Base-by-base conservation (phyloP, 1,140 invertebrate species). In the Dolichoris vasculosae region DNA sequence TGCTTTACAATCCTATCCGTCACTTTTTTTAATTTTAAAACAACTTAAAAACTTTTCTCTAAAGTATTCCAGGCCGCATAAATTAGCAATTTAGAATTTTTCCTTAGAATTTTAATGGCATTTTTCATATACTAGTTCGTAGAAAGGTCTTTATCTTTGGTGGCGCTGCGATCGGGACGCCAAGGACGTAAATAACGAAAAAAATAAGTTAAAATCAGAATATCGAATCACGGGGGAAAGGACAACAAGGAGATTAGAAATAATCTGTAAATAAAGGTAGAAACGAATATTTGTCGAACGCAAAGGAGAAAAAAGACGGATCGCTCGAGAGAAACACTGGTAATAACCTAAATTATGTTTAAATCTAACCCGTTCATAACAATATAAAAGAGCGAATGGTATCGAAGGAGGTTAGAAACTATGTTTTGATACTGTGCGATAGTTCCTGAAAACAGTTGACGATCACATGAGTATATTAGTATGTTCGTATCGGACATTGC, bases 81-180 rank as follows among this genome's bases (percentile, higher is more conserved):
- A 82, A 82, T 82, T 82, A 82, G 30, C 80, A 69, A 20, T 82
- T 82, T 48, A 35, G 46, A 30, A 71, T 38, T 82, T 82, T 82
- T 71, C 43, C 30, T 55, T 30, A 35, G 63, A 67, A 32, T 26
- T 46, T 48, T 35, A 46, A 40, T 48, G 43, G 78, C 26, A 71
- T 82, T 82, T 71, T 82, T 82, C 67, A 67, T 71, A 71, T 55
- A 71, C 4, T 38, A 38, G 15, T 35, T n/a, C 77, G 11, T 20
- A 15, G 63, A 69, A 38, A 35, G 38, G 63, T n/a, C 59, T n/a
- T 40, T 8, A 30, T n/a, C n/a, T n/a, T n/a, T n/a, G 78, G 79
- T 6, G 40, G 79, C 79, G 43, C 79, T 38, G 23, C 46, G 4
- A 43, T 59, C 67, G 67, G 32, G 20, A 40, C 48, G 43, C 81